Percentiles rank a stretch among this genome's conserved stretches.
These are phyloP conservation scores for Sphaeridia pumilis DNA, from an alignment of 2,888 invertebrate species.

Conservation along the genomic window DNA sequence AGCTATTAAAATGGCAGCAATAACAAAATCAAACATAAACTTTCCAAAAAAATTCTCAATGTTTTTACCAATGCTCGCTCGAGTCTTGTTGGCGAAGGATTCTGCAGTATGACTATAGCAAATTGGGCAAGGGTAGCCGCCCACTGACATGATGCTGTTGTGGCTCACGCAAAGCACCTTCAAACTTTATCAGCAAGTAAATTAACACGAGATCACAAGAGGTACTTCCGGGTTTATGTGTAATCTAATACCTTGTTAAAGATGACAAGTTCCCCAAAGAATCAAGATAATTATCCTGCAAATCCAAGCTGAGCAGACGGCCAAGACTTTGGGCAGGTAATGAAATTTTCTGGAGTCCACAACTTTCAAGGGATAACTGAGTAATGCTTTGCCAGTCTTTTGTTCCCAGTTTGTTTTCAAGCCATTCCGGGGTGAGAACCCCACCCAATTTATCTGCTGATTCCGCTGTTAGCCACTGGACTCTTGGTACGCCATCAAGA, in stretches of 20 bases:
- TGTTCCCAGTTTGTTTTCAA: conserved; percentile 29
- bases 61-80: no score
- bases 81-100: no score
- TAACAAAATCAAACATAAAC: background rate
- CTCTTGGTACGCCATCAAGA: conserved; percentile 8
- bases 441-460: conserved; percentile 18
- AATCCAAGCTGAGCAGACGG: conserved; percentile 27
- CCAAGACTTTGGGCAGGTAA: conserved; percentile 22
- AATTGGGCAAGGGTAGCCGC: conserved; percentile 11
- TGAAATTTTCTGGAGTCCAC: conserved; percentile 25
- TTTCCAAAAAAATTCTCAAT: background rate
- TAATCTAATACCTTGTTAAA: conserved; percentile 18
- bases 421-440: conserved; percentile 23
- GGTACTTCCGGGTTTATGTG: background rate
- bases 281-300: conserved; percentile 26
- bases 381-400: conserved; percentile 25
- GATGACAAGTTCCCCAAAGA: conserved; percentile 26
- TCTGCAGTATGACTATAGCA: conserved; percentile 17
- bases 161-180: conserved; percentile 16
- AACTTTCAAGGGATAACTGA: conserved; percentile 27
- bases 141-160: conserved; percentile 9
- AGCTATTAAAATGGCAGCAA: no score
- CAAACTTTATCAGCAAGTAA: conserved; percentile 4
- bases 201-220: background rate
- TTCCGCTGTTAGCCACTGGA: background rate